Conservation (phyloP, 2,797 vertebrate species). For the Gymnodraco acuticeps region DNA sequence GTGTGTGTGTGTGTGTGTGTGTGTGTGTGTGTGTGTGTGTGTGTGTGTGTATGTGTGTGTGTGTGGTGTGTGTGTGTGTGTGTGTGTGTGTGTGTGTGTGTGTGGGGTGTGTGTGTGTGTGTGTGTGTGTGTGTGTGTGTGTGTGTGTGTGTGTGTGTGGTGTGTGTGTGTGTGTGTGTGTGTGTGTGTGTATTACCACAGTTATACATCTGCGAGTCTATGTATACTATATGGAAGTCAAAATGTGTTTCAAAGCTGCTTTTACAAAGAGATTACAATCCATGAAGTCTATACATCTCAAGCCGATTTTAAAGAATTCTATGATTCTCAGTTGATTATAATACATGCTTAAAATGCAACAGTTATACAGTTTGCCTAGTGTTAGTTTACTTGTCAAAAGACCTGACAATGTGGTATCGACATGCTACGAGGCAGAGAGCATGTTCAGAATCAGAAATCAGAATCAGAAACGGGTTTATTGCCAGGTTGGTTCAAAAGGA, state of each 20-base stretch:
- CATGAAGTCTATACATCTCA: background rate
- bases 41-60: too few species aligned
- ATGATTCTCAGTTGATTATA: background rate
- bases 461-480: too few species aligned
- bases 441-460: background rate
- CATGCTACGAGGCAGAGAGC: background rate
- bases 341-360: background rate
- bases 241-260: conserved; percentile 16
- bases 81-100: conserved; percentile 11
- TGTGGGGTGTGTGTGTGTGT: too few species aligned
- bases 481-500: too few species aligned
- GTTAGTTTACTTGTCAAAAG: background rate
- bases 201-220: conserved; percentile 28
- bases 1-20: too few species aligned
- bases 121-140: too few species aligned
- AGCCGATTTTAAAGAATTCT: background rate
- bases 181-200: background rate
- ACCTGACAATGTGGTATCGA: background rate
- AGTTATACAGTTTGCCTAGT: background rate
- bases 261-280: conserved; percentile 1
- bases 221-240: conserved; percentile 60
- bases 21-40: too few species aligned
- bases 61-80: background rate
- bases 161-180: background rate
- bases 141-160: too few species aligned